These are phyloP conservation scores for Trinectes maculatus DNA, from an alignment of 2,113 vertebrate species.

Conservation along the genomic window DNA sequence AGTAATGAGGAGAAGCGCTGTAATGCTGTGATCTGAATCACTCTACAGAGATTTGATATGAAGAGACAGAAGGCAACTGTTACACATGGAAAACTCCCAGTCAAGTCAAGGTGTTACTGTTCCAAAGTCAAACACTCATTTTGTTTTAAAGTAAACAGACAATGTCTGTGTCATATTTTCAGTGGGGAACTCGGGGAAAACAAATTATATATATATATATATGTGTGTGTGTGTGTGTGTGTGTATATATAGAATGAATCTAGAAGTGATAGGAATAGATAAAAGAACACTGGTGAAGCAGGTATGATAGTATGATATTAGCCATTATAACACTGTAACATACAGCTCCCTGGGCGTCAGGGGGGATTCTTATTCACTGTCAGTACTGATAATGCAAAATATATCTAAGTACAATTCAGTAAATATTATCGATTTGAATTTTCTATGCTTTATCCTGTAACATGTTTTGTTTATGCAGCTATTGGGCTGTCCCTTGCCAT, in stretches of 20 bases:
- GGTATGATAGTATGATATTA: too few relatives aligned
- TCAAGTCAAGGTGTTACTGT: too few relatives aligned
- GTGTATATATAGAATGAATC: too few relatives aligned
- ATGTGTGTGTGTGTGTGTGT: too few relatives aligned
- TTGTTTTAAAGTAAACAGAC: background rate
- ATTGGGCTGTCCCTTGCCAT: slow-evolving; percentile 7
- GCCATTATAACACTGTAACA: too few relatives aligned
- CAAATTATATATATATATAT: background rate
- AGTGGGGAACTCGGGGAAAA: background rate
- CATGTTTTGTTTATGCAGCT: slow-evolving; percentile 3
- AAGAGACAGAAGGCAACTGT: background rate
- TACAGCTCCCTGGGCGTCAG: background rate
- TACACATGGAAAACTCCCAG: background rate
- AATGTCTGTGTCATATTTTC: background rate
- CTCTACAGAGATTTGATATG: slow-evolving; percentile 11
- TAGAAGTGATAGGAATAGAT: too few relatives aligned
- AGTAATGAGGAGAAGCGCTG: too few relatives aligned
- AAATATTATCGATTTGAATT: background rate
- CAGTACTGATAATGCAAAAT: background rate
- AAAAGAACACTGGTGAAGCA: too few relatives aligned
- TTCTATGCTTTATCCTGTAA: background rate
- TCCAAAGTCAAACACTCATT: too few relatives aligned
- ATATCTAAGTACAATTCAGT: background rate
- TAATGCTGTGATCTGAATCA: too few relatives aligned
- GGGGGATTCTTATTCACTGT: background rate